Evolutionary conservation across 2,113 vertebrate species (phyloP), one percentile per base, ranked within the genome.

Genomic region (Noctilio leporinus): DNA sequence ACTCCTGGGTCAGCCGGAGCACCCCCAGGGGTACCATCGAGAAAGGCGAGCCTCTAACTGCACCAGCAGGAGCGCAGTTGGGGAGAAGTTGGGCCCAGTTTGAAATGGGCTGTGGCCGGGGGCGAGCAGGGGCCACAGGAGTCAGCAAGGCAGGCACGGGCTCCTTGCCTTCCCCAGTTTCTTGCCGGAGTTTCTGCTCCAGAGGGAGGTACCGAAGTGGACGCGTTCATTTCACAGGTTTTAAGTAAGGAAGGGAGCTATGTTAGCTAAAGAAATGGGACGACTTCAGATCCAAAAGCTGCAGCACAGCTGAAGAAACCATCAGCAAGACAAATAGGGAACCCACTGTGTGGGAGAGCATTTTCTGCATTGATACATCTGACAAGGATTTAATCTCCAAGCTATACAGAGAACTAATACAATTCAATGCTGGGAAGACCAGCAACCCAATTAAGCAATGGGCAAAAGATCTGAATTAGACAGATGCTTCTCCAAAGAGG

Each of bases 11-110:
- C 87, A 94, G 43, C 47, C 43, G 59, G 47, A 69, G 49, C 10
- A 88, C 83, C 86, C 62, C 90, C 67, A 78, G 70, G 2, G 65
- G 59, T 77, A 92, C 92, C 85, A 97, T 87, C 85, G 72, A 92
- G 73, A 92, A 93, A 90, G 65, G 72, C 73, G 80, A 96, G 28
- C 59, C 77, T 95, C 53, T 96, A 97, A 95, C 90, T 93, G 94
- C 95, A 65, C 85, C 76, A 14, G 85, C 90, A 53, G 81, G 95
- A 87, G 51, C 72, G 70, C 59, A 70, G 81, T 22, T 78, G 43
- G 10, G 10, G 62, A n/a, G 92, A 92, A 96, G 89, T 93, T 90
- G 76, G 40, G 40, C 69, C 33, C 84, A 57, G 70, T 96, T 81
- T 97, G 95, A 96, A 97, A 85, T 72, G 30, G 51, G 59, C 72